Conservation (phyloP, 2,888 invertebrate species). For the Volucella inanis region DNA sequence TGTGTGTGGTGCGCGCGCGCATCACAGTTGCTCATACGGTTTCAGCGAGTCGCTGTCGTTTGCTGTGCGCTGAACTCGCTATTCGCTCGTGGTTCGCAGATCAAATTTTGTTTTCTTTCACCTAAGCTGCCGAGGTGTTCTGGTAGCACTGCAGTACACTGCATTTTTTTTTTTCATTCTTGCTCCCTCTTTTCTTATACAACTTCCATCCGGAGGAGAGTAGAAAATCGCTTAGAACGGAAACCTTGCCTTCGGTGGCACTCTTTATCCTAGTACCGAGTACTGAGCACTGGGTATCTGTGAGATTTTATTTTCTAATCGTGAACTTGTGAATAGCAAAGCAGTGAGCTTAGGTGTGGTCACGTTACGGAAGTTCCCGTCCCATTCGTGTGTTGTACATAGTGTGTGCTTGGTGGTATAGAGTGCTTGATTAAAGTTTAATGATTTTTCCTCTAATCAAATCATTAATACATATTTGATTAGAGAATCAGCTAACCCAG, state of each 20-base stretch:
- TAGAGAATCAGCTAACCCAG: constrained; percentile 21
- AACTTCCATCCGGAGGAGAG: constrained; percentile 43
- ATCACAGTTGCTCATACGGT: constrained; percentile 71
- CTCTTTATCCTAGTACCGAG: background rate
- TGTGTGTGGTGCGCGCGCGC: constrained; percentile 71
- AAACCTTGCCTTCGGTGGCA: constrained; percentile 34
- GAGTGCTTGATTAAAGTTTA: constrained; percentile 64
- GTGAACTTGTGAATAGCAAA: constrained; percentile 64
- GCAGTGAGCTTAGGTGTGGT: constrained; percentile 68
- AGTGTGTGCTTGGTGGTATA: constrained; percentile 5
- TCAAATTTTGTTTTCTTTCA: constrained; percentile 44
- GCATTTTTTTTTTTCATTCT: constrained; percentile 27
- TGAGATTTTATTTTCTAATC: constrained; percentile 56
- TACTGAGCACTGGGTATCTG: constrained; percentile 17
- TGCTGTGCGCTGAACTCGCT: constrained; percentile 62
- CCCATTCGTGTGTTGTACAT: constrained; percentile 23
- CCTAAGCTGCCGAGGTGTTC: constrained; percentile 12
- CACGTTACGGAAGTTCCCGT: constrained; percentile 69
- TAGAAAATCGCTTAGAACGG: constrained; percentile 69
- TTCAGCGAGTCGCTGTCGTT: constrained; percentile 61
- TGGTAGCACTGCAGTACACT: constrained; percentile 38
- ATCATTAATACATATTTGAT: constrained; percentile 61
- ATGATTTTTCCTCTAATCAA: constrained; percentile 48
- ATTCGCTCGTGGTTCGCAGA: constrained; percentile 57
- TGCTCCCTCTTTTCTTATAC: constrained; percentile 2